These are phyloP conservation scores for Drosophila kanekoi DNA, from an alignment of 2,888 invertebrate genomes.

Conservation along the genomic window DNA sequence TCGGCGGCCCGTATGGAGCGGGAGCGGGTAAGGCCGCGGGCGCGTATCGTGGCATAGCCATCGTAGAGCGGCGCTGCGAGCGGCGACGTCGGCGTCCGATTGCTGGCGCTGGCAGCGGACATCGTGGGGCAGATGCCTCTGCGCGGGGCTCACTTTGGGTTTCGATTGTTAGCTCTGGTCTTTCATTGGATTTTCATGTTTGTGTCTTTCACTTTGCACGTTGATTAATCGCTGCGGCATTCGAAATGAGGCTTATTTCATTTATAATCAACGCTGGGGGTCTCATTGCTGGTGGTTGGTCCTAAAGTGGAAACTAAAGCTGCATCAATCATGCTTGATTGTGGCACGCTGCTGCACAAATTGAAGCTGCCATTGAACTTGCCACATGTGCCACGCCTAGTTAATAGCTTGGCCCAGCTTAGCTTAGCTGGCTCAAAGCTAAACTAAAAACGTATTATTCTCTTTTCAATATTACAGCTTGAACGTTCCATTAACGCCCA, in stretches of 20 bases:
- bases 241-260: slow-evolving; percentile 56
- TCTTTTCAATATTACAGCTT: slow-evolving; percentile 27
- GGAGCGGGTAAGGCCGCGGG: slow-evolving; percentile 86
- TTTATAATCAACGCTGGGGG: slow-evolving; percentile 56
- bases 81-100: slow-evolving; percentile 69
- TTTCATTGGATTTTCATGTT: slow-evolving; percentile 68
- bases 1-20: slow-evolving; percentile 84
- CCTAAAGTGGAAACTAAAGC: slow-evolving; percentile 29
- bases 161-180: slow-evolving; percentile 25
- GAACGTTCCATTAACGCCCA: slow-evolving; percentile 67
- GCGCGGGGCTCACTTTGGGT: slow-evolving; percentile 14
- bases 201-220: slow-evolving; percentile 63
- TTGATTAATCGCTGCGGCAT: slow-evolving; percentile 78
- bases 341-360: slow-evolving; percentile 49
- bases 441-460: slow-evolving; percentile 3
- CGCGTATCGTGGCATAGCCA: slow-evolving; percentile 94
- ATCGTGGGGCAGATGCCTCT: slow-evolving; percentile 38
- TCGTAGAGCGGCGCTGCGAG: slow-evolving; percentile 89
- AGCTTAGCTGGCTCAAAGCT: background rate
- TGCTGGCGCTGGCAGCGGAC: slow-evolving; percentile 72
- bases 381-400: slow-evolving; percentile 40
- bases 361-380: slow-evolving; percentile 57
- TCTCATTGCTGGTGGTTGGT: slow-evolving; percentile 59
- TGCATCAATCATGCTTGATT: slow-evolving; percentile 77
- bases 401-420: background rate